A percentile compares a stretch with the other conserved stretches of the same genome.
Conservation (phyloP, 2,113 vertebrate species). For the Triplophysa dalaica region DNA sequence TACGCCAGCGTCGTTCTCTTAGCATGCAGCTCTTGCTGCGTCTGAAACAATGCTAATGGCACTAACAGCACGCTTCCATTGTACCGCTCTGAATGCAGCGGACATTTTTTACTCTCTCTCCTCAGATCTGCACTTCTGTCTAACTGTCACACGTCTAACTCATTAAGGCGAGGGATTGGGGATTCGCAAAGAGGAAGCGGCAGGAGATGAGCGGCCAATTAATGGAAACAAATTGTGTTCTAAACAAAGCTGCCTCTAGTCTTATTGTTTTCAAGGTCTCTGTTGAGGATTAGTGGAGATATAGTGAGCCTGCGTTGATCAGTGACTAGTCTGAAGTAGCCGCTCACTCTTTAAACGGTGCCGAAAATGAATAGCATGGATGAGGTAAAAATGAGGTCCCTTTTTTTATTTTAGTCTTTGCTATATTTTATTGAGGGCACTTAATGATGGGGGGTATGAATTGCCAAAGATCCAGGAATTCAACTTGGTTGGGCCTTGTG, state of each 20-base stretch:
- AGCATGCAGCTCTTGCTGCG: constrained; percentile 46
- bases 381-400: constrained; percentile 13
- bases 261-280: constrained; percentile 29
- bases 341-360: background rate
- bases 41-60: constrained; percentile 56
- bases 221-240: constrained; percentile 51
- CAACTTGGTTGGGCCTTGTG: background rate
- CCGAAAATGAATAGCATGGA: background rate
- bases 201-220: constrained; percentile 52
- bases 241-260: constrained; percentile 40
- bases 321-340: constrained; percentile 11
- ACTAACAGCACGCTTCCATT: constrained; percentile 48
- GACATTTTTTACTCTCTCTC: constrained; percentile 38
- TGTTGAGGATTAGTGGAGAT: constrained; percentile 24
- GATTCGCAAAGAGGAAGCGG: constrained; percentile 13
- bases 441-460: background rate
- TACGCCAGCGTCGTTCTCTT: constrained; percentile 40
- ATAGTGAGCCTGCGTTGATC: constrained; percentile 7
- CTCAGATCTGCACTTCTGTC: constrained; percentile 27
- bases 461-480: too few relatives aligned
- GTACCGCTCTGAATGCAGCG: constrained; percentile 39
- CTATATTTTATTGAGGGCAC: background rate
- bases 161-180: constrained; percentile 51
- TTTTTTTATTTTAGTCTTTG: constrained; percentile 9
- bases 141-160: constrained; percentile 47